Conservation (phyloP, 92 coral and sea anemone genomes). For the Heliopora coerulea region DNA sequence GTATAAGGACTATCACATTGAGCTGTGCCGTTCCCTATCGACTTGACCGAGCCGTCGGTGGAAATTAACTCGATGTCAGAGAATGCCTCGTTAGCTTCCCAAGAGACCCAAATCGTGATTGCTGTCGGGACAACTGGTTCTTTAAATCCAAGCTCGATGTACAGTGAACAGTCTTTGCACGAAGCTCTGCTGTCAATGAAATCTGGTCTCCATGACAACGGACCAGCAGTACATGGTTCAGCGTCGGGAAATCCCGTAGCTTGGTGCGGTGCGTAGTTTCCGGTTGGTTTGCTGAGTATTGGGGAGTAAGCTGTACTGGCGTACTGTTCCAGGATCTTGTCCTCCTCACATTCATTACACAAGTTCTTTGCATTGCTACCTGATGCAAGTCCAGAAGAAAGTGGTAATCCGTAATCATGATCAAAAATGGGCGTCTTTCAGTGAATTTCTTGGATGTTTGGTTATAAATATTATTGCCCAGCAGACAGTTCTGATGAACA, state of each 20-base stretch:
- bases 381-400: too few relatives aligned
- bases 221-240: slow-evolving; percentile 58
- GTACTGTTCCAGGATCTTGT: slow-evolving; percentile 80
- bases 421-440: too few relatives aligned
- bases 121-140: slow-evolving; percentile 81
- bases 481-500: too few relatives aligned
- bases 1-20: slow-evolving; percentile 94
- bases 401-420: too few relatives aligned
- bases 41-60: slow-evolving; percentile 57
- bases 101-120: slow-evolving; percentile 75
- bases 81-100: slow-evolving; percentile 59
- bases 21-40: slow-evolving; percentile 89
- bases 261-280: slow-evolving; percentile 84
- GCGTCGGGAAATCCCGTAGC: slow-evolving; percentile 94
- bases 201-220: slow-evolving; percentile 70
- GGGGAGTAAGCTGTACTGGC: slow-evolving; percentile 86
- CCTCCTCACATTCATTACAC: slow-evolving; percentile 79
- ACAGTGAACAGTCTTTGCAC: slow-evolving; percentile 52
- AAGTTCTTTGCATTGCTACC: slow-evolving; percentile 71
- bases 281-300: slow-evolving; percentile 57
- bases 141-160: slow-evolving; percentile 85
- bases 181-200: background rate
- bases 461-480: too few relatives aligned
- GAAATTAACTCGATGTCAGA: slow-evolving; percentile 68
- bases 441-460: too few relatives aligned